phyloP scores from a whole-genome alignment of 2,113 vertebrate species.

The Steatornis caripensis region DNA sequence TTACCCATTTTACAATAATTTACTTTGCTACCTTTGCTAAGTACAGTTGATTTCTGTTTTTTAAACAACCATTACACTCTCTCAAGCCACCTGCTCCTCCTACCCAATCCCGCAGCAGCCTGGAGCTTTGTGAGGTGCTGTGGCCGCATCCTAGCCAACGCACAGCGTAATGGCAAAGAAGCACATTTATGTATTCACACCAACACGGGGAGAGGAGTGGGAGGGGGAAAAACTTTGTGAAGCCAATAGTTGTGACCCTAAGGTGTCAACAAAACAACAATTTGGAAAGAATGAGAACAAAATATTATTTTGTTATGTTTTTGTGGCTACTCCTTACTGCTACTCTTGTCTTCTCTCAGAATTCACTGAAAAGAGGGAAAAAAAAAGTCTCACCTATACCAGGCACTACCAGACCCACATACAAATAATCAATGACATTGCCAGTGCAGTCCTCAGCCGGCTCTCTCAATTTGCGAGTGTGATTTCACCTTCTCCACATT shows the following conservation, averaged over 20 bases:
- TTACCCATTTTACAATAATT: not conserved
- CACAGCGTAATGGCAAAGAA: not conserved
- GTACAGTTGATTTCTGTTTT: not conserved
- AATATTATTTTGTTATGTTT: not conserved
- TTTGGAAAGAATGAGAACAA: not conserved
- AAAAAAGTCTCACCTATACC: not conserved
- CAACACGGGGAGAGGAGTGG: not conserved
- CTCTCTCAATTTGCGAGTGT: not conserved
- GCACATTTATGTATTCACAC: not conserved
- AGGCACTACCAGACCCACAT: not conserved
- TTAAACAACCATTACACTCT: not conserved
- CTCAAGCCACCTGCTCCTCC: not conserved
- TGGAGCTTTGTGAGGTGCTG: not conserved
- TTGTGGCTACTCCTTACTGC: not conserved
- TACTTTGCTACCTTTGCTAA: not conserved
- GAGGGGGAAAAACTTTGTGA: not conserved
- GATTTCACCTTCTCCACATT: conserved; percentile 8
- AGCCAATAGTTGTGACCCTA: not conserved
- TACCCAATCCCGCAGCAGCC: not conserved
- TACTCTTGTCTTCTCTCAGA: not conserved
- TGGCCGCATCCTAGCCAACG: not conserved
- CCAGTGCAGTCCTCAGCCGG: not conserved
- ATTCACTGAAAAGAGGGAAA: not conserved
- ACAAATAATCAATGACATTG: not conserved
- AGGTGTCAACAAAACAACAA: not conserved